Conservation (phyloP, 2,888 invertebrate genomes). For the Ophraella communa region DNA sequence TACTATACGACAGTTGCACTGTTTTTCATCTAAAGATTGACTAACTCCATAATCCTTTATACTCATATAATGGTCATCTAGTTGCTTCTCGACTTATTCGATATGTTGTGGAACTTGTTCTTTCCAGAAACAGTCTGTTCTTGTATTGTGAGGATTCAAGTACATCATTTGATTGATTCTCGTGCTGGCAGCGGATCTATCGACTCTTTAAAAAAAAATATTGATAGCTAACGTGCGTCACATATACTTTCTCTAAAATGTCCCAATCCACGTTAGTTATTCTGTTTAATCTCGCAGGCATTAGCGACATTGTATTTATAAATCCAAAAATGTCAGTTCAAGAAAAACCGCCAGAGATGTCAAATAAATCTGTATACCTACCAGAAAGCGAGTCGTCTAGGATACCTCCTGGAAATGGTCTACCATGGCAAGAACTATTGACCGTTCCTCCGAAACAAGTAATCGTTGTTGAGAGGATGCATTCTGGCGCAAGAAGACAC, state of each 20-base stretch:
- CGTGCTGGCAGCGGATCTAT: too few relatives aligned
- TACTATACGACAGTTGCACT: too few relatives aligned
- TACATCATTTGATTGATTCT: too few relatives aligned
- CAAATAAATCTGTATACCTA: slow-evolving; percentile 9
- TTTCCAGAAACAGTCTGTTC: too few relatives aligned
- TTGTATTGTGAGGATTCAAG: too few relatives aligned
- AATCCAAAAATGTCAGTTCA: slow-evolving; percentile 17
- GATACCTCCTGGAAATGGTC: not conserved
- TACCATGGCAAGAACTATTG: slow-evolving; percentile 32
- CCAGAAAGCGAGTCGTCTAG: slow-evolving; percentile 17
- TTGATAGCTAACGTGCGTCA: not conserved
- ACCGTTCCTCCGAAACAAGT: slow-evolving; percentile 33
- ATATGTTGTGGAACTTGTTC: too few relatives aligned
- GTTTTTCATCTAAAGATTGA: too few relatives aligned
- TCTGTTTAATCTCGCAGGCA: slow-evolving; percentile 4
- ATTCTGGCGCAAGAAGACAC: slow-evolving; percentile 90
- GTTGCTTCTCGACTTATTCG: too few relatives aligned
- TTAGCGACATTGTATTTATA: slow-evolving; percentile 12
- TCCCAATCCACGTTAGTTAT: not conserved
- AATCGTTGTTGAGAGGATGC: slow-evolving; percentile 90
- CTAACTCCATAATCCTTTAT: too few relatives aligned
- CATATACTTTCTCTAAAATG: not conserved
- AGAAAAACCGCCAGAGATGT: slow-evolving; percentile 7
- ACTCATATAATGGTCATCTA: too few relatives aligned
- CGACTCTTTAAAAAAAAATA: too few relatives aligned